Conservation (phyloP, 2,888 invertebrate genomes). For the Nasonia oneida region DNA sequence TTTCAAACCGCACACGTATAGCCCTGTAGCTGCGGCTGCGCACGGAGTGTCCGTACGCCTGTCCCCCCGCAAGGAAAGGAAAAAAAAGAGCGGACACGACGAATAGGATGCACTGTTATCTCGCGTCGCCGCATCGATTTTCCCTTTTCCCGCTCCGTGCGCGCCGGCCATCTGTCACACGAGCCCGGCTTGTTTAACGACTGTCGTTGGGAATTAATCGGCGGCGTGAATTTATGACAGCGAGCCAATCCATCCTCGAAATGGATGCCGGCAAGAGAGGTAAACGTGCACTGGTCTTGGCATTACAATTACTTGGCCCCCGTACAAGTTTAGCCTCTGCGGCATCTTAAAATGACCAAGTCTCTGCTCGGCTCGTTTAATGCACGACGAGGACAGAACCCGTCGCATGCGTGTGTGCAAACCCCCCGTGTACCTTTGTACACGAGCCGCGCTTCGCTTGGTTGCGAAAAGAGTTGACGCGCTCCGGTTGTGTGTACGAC, state of each 20-base stretch:
- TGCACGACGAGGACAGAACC: too few relatives aligned
- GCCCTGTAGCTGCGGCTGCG: too few relatives aligned
- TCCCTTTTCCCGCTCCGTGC: slow-evolving; percentile 11
- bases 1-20: neutral
- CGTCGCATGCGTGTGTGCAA: too few relatives aligned
- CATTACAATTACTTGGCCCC: too few relatives aligned
- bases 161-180: too few relatives aligned
- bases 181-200: neutral
- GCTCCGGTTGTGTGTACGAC: neutral
- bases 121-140: slow-evolving; percentile 30
- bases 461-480: slow-evolving; percentile 29
- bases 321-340: too few relatives aligned
- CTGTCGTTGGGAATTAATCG: slow-evolving; percentile 2
- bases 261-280: too few relatives aligned
- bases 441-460: neutral
- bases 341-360: too few relatives aligned
- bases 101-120: slow-evolving; percentile 30
- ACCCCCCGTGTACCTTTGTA: neutral
- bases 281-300: too few relatives aligned
- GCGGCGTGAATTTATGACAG: neutral
- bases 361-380: too few relatives aligned
- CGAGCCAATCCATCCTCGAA: too few relatives aligned
- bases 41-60: neutral
- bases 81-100: neutral
- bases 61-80: neutral